Evolutionary conservation across 2,797 vertebrate species (phyloP), one percentile per base, ranked within the genome.

Genomic region (Gymnodraco acuticeps): DNA sequence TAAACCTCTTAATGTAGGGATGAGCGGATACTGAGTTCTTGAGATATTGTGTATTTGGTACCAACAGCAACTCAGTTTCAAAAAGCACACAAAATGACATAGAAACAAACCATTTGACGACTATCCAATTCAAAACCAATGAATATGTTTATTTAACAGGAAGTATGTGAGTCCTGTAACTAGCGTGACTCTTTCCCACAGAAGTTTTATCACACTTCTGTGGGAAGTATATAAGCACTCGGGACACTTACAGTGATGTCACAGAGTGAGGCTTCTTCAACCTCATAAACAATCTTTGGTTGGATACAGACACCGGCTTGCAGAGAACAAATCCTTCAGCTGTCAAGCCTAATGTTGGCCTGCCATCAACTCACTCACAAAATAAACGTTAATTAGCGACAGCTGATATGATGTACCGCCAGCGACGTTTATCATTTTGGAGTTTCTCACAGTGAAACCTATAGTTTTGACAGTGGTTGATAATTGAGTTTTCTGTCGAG

Each of bases 201-300:
- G 46, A 70, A 10, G 19, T 43, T 12, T 7, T 9, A 11, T 38
- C 13, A 5, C 31, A 27, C 46, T 50, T 1, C n/a, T 10, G 42
- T 33, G 53, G 52, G 4, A 15, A 38, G 23, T 56, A 16, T 11
- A 38, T 20, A 68, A 56, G 38, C 43, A 16, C 42, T 46, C 16
- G 17, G 31, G 41, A 10, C 17, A 41, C 55, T 51, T 38, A 14
- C 46, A 20, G 27, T 41, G n/a, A 13, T 20, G 33, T 41, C 8
- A 42, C 33, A 11, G 63, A 52, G 63, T 23, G 33, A 64, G 15
- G 63, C 33, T 64, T 51, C 48, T 16, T 64, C 20, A 51, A 64
- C 62, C 31, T 52, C 48, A 51, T 42, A 20, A 23, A 19, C 62
- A 64, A 52, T 51, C 13, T 51, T 15, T 64, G 47, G 62, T 51